Evolutionary conservation across 1,140 invertebrate species (phyloP).

Genomic region (Sycobia sp.): DNA sequence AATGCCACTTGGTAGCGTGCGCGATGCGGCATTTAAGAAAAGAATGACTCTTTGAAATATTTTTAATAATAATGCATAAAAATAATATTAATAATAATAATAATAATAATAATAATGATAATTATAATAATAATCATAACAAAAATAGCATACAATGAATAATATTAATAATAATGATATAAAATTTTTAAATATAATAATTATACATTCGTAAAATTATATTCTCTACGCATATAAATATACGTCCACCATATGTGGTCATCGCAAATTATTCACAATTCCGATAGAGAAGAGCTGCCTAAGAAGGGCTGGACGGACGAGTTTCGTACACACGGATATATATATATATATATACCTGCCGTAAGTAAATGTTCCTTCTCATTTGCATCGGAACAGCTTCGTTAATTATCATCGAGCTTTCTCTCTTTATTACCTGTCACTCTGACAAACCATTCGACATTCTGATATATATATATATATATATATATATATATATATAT

Average conservation of each 20-base stretch:
- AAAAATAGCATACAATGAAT: too few species aligned
- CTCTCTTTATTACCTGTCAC: too few species aligned
- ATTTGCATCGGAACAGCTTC: too few species aligned
- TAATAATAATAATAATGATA: slow-evolving; percentile 6
- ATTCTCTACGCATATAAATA: slow-evolving; percentile 4
- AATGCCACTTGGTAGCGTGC: slow-evolving; percentile 8
- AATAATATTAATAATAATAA: slow-evolving; percentile 4
- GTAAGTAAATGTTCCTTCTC: slow-evolving; percentile 34
- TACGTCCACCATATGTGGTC: slow-evolving; percentile 36
- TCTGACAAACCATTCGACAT: too few species aligned
- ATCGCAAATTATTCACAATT: slow-evolving; percentile 42
- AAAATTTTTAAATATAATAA: slow-evolving; percentile 5
- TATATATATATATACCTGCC: too few species aligned
- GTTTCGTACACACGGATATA: slow-evolving; percentile 32
- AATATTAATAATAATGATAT: slow-evolving; percentile 9
- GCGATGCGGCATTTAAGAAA: neutral
- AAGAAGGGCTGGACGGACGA: slow-evolving; percentile 55
- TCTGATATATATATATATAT: too few species aligned
- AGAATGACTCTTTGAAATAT: slow-evolving; percentile 12
- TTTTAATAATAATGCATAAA: neutral
- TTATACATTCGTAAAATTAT: slow-evolving; percentile 4
- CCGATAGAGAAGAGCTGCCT: slow-evolving; percentile 47
- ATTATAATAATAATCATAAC: too few species aligned
- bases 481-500: too few species aligned
- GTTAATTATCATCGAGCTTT: too few species aligned